Evolutionary conservation across 1,140 invertebrate genomes (phyloP).

Genomic region (Papilio dardanus): DNA sequence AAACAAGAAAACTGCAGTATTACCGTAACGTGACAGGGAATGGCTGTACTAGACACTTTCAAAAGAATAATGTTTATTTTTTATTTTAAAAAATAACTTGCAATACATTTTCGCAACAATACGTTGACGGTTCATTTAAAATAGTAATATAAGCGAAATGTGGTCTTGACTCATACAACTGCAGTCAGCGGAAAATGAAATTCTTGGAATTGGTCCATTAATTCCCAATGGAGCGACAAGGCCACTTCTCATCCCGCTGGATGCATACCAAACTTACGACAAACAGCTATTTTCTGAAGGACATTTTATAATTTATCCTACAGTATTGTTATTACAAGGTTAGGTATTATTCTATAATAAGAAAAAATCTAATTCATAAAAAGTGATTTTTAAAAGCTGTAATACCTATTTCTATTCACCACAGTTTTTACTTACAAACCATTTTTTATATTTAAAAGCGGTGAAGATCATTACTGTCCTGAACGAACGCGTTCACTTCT

Average conservation of each 20-base stretch:
- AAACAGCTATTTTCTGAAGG: constrained; percentile 76
- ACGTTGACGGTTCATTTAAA: constrained; percentile 13
- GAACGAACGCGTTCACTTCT: no score
- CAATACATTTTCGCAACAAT: neutral
- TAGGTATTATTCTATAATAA: neutral
- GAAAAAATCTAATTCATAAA: no score
- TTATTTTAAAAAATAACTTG: neutral
- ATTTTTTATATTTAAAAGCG: no score
- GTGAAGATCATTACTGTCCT: no score
- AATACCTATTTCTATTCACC: no score
- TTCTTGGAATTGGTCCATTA: constrained; percentile 78
- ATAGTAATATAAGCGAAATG: constrained; percentile 47
- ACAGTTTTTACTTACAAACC: no score
- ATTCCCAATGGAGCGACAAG: constrained; percentile 75
- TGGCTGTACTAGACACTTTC: neutral
- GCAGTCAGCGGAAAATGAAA: constrained; percentile 77
- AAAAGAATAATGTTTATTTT: neutral
- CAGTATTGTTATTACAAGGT: neutral
- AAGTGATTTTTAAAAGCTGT: no score
- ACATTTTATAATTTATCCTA: constrained; percentile 73
- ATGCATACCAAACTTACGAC: constrained; percentile 70
- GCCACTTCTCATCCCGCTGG: constrained; percentile 78
- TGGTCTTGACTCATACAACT: constrained; percentile 51
- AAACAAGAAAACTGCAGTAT: neutral
- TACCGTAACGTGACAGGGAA: neutral